Percentiles rank a stretch among this genome's conserved stretches.
These are phyloP conservation scores for Cryptocheilus praepositus DNA, from an alignment of 2,888 invertebrate genomes.

Conservation along the genomic window DNA sequence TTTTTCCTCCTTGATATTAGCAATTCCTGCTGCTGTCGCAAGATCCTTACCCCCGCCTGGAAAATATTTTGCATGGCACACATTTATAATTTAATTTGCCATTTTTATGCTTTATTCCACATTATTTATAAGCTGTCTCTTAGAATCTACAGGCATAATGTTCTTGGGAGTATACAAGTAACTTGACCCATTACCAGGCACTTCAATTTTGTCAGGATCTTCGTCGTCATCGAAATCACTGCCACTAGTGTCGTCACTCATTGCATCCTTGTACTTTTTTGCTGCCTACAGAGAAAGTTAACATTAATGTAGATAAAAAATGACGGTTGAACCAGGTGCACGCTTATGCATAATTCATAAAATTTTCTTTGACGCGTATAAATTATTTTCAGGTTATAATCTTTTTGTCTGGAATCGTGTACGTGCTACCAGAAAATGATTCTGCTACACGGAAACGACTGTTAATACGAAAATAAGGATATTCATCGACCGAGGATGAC, in stretches of 20 bases:
- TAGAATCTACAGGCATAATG: not conserved
- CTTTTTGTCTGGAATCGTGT: too few species aligned
- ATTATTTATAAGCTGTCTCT: too few species aligned
- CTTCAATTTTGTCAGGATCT: constrained; percentile 94
- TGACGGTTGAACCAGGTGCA: too few species aligned
- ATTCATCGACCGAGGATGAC: not conserved
- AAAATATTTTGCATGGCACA: constrained; percentile 26
- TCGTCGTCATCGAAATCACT: constrained; percentile 91
- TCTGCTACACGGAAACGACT: not conserved
- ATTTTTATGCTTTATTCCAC: too few species aligned
- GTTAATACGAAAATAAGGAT: not conserved
- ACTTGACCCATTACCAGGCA: constrained; percentile 82
- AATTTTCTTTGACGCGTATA: too few species aligned
- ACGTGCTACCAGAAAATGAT: too few species aligned
- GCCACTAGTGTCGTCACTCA: constrained; percentile 77
- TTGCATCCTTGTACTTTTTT: constrained; percentile 70
- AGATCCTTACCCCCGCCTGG: constrained; percentile 91
- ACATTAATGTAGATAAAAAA: not conserved
- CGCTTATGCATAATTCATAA: not conserved
- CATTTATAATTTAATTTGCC: not conserved
- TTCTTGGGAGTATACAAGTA: not conserved
- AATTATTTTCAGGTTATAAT: too few species aligned
- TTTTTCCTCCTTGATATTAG: constrained; percentile 77
- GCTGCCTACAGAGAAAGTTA: constrained; percentile 51
- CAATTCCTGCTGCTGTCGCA: constrained; percentile 85